Evolutionary conservation across 2,113 vertebrate genomes (phyloP), one percentile per base, ranked within the genome.

Genomic region (Eurypyga helias): DNA sequence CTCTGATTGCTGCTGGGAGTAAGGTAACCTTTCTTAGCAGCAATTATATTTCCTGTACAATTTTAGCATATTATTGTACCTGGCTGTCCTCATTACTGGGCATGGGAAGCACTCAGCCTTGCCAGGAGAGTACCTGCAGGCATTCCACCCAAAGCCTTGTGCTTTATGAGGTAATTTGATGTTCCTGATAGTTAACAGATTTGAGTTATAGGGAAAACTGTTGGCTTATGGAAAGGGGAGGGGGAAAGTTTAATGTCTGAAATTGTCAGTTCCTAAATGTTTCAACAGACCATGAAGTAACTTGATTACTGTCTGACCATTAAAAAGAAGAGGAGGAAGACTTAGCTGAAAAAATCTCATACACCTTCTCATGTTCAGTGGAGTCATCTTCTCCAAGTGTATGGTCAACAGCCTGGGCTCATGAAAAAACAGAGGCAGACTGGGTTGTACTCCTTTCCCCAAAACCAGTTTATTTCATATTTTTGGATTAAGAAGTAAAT

Each of bases 151-250:
- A 60, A 93, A 67, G 16, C 11, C 51, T 66, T 0, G 0, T 25
- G 43, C 24, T 92, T 93, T 71, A 73, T 92, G 90, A 87, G 38
- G 55, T 67, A 70, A 86, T 67, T 86, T 86, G 34, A 67, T 83
- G 24, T 64, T 88, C 33, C 18, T 75, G 71, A 71, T 54, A 67
- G 36, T 73, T 77, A 60, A 70, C 87, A 64, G 3, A 28, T 78
- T 58, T 51, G n/a, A 88, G n/a, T 58, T 80, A 66, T 18, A 65
- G 62, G 41, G 33, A 90, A 85, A 90, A 46, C 7, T 88, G 14
- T 91, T 72, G 54, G 17, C 14, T 76, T 12, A 1, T 58, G 34
- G 54, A 73, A 72, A 34, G 41, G 5, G 41, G 36, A 75, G 29
- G 19, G 49, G 31, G 6, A 3, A 54, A 34, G 2, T 83, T 46